Base-by-base conservation (phyloP, 2,113 vertebrate species). In the Alexandromys fortis region DNA sequence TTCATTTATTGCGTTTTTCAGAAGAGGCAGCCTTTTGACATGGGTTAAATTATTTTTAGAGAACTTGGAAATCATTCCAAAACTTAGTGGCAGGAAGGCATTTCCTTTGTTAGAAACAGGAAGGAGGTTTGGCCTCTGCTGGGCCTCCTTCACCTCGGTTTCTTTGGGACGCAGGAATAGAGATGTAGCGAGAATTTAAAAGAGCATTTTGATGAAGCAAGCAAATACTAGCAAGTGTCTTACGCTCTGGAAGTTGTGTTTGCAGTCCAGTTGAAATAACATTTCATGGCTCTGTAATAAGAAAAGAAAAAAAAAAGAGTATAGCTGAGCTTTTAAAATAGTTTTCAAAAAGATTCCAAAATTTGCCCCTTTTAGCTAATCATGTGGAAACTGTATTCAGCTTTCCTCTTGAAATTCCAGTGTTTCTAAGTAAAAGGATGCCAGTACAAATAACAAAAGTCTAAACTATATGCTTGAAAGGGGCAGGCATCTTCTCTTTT, bases 31-130 rank as follows among this genome's bases (percentile, higher is more conserved):
- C 97, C 96, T 94, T 93, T 97, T 96, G 97, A 97, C 96, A 97
- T 86, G 96, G 86, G 97, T 96, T 97, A 96, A 97, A 98, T 97
- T 97, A 98, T 97, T 97, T 97, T 97, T 76, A 94, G 94, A 96
- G 97, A 91, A 95, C 92, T 97, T 97, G 86, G 96, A 97, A 97
- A 96, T 96, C 82, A 96, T 97, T 97, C 86, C 96, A 95, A 97
- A 96, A 95, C 82, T 95, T 97, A 96, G 93, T 96, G 94, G 94
- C 95, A 96, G 96, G 96, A 97, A 97, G 96, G 97, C 92, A 97
- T 97, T 97, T 97, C 97, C 97, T 97, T 97, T 97, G 97, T 97
- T 97, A 96, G 93, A 96, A 97, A 95, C 42, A 96, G 94, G 89
- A 97, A 97, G 90, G 65, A 94, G 78, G 78, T 91, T 93, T 96